A percentile compares a stretch with the other conserved stretches of the same genome.
Evolutionary conservation across 2,113 vertebrate genomes (phyloP).

Genomic region (Prionailurus viverrinus): DNA sequence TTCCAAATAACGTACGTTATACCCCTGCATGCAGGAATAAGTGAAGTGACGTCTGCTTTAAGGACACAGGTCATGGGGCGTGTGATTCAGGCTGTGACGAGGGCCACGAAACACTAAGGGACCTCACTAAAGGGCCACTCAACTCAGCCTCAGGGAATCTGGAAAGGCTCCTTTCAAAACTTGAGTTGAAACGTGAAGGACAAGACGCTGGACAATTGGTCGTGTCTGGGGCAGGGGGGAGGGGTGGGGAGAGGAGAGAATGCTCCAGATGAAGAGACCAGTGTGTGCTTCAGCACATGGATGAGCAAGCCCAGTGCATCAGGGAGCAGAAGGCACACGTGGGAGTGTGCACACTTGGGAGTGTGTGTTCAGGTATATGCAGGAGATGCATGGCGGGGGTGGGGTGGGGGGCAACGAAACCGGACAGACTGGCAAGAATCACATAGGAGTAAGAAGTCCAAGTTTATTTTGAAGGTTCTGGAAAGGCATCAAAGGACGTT

Average conservation of each 20-base stretch:
- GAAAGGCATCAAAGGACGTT: not conserved
- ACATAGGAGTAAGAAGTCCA: not conserved
- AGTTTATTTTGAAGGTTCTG: not conserved
- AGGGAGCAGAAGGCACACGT: accelerated
- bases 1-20: not conserved
- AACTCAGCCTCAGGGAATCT: not conserved
- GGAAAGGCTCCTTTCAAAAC: not conserved
- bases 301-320: not conserved
- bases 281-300: not conserved
- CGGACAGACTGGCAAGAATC: not conserved
- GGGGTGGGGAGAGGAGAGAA: not conserved
- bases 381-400: accelerated
- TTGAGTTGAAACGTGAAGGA: not conserved
- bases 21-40: not conserved
- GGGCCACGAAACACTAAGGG: not conserved
- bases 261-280: not conserved
- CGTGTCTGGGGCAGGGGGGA: not conserved
- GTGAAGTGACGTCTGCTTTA: not conserved
- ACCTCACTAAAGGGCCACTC: not conserved
- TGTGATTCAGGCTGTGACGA: not conserved
- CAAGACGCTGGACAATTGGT: not conserved
- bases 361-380: not conserved
- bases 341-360: too few relatives aligned
- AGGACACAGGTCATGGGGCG: too few relatives aligned
- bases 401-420: not conserved